phyloP scores from a whole-genome alignment of 2,113 vertebrate species.

The Poeciliopsis prolifica region DNA sequence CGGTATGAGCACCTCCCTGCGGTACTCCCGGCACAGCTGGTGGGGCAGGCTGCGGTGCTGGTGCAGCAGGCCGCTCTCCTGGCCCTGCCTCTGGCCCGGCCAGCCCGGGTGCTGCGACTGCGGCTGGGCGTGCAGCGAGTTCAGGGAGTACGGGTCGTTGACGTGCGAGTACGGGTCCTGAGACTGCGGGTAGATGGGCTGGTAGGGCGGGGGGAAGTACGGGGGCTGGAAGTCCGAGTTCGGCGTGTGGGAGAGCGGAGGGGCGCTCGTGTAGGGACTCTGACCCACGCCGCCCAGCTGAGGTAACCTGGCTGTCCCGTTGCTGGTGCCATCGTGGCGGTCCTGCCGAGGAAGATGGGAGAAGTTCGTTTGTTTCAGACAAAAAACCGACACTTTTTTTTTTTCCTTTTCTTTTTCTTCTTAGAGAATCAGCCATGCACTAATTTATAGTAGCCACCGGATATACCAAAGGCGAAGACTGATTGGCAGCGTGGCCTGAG shows the following conservation, averaged over 20 bases:
- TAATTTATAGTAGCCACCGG: neutral
- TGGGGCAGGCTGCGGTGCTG: constrained; percentile 94
- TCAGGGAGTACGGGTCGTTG: constrained; percentile 98
- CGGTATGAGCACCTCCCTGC: constrained; percentile 94
- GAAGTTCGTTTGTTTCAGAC: constrained; percentile 36
- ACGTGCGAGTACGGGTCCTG: constrained; percentile 99
- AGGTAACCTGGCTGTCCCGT: constrained; percentile 94
- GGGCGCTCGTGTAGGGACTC: constrained; percentile 94
- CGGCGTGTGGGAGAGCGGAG: constrained; percentile 94
- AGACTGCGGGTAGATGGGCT: constrained; percentile 97
- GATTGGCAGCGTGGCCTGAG: neutral
- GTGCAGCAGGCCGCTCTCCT: constrained; percentile 94
- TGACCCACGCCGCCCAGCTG: constrained; percentile 96
- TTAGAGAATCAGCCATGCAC: neutral
- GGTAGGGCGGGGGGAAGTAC: constrained; percentile 94
- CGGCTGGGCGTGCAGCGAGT: constrained; percentile 93
- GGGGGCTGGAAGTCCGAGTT: constrained; percentile 97
- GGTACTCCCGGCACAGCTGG: constrained; percentile 97
- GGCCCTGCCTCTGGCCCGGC: constrained; percentile 95
- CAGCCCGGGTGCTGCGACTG: constrained; percentile 97
- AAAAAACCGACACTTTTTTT: neutral
- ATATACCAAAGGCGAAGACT: neutral
- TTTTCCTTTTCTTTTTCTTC: neutral
- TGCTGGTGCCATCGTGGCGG: constrained; percentile 96
- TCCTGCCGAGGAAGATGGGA: constrained; percentile 77